A percentile compares a stretch with the other conserved stretches of the same genome.
These are phyloP conservation scores for Galemys pyrenaicus DNA, from an alignment of 2,113 vertebrate species.

Conservation along the genomic window DNA sequence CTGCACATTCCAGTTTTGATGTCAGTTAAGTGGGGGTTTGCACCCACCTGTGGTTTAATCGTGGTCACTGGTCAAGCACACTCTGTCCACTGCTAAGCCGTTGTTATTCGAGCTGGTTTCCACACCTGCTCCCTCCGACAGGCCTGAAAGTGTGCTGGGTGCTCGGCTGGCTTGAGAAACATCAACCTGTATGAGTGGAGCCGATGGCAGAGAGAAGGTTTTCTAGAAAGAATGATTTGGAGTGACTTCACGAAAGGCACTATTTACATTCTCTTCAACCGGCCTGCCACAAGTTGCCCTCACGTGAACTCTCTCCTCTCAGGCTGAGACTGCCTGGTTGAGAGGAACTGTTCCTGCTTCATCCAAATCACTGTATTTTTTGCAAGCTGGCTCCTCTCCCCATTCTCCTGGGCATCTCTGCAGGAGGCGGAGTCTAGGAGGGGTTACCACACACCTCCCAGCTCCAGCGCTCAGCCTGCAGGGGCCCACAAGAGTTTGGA, in stretches of 20 bases:
- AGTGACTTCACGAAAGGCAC: not conserved
- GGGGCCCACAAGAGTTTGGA: not conserved
- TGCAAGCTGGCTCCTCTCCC: not conserved
- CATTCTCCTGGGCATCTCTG: not conserved
- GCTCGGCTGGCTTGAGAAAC: not conserved
- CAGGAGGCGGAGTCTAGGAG: not conserved
- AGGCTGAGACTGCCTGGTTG: not conserved
- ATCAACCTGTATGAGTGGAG: rapidly evolving
- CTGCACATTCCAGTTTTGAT: not conserved
- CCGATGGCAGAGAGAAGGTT: not conserved
- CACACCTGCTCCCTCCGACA: rapidly evolving
- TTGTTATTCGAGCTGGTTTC: too few relatives aligned
- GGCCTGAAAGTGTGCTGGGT: not conserved
- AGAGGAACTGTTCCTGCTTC: not conserved
- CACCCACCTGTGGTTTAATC: not conserved
- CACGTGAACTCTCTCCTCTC: not conserved
- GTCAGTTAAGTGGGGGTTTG: not conserved
- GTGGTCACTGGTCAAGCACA: not conserved
- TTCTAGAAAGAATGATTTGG: not conserved
- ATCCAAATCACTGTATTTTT: not conserved
- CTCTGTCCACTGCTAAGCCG: not conserved
- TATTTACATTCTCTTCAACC: rapidly evolving
- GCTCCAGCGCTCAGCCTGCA: not conserved
- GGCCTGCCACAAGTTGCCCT: not conserved
- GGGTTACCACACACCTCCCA: not conserved